Percentiles rank a stretch among this genome's conserved stretches.
Conservation (phyloP, 2,797 vertebrate species). For the Xyrichtys novacula region DNA sequence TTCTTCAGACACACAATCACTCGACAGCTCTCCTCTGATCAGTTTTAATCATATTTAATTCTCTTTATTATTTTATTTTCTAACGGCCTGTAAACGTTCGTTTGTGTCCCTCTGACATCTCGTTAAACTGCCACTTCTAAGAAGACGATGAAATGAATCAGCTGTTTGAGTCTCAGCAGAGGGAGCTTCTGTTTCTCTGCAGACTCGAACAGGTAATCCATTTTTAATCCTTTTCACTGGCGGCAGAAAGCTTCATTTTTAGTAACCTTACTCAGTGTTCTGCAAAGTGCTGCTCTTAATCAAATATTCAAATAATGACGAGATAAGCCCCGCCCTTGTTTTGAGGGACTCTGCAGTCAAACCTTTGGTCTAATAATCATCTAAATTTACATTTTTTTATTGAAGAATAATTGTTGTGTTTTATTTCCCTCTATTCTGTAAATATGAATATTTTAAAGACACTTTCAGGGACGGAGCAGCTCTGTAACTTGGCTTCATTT, state of each 20-base stretch:
- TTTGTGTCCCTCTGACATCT: background rate
- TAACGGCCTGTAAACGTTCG: background rate
- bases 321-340: background rate
- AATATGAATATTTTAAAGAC: slow-evolving; percentile 4
- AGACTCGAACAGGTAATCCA: slow-evolving; percentile 60
- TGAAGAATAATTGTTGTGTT: background rate
- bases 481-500: background rate
- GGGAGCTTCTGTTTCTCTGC: slow-evolving; percentile 40
- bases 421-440: slow-evolving; percentile 1
- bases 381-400: background rate
- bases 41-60: no score
- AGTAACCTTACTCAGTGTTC: slow-evolving; percentile 23
- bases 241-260: slow-evolving; percentile 40
- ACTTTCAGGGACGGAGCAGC: slow-evolving; percentile 5
- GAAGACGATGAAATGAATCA: slow-evolving; percentile 16
- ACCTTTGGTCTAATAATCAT: background rate
- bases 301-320: slow-evolving; percentile 35
- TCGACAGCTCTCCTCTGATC: background rate
- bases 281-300: slow-evolving; percentile 24
- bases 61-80: no score
- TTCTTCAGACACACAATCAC: background rate
- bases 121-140: background rate
- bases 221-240: slow-evolving; percentile 65
- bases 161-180: background rate
- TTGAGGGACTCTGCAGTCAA: background rate